These are phyloP conservation scores for Himalopsyche japonica DNA, from an alignment of 2,888 invertebrate species.

Conservation along the genomic window DNA sequence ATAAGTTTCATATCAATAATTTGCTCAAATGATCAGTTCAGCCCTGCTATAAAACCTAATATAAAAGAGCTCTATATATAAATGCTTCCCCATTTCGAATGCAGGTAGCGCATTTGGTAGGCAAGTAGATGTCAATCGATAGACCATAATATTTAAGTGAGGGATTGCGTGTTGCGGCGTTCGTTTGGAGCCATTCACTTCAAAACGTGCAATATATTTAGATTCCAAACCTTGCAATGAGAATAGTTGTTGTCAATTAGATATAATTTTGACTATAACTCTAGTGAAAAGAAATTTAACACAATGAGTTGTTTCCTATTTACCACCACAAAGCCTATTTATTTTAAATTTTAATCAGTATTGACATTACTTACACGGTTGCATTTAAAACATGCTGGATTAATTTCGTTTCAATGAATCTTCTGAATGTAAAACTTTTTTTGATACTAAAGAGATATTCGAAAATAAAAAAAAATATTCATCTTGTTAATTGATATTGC, in stretches of 20 bases:
- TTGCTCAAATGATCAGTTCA: not conserved
- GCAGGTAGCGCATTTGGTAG: not conserved
- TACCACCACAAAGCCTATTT: too few species aligned
- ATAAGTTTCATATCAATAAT: too few species aligned
- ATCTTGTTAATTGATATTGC: too few species aligned
- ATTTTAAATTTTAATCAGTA: too few species aligned
- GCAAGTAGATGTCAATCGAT: constrained; percentile 18
- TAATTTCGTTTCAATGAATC: too few species aligned
- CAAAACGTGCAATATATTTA: not conserved
- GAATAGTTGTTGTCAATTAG: not conserved
- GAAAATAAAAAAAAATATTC: too few species aligned
- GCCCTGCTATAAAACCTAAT: not conserved
- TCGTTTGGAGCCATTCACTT: not conserved
- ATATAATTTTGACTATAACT: not conserved
- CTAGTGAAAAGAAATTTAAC: too few species aligned
- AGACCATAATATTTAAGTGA: constrained; percentile 22
- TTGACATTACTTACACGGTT: too few species aligned
- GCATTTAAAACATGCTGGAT: too few species aligned
- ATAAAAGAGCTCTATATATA: not conserved
- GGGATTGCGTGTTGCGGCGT: constrained; percentile 1
- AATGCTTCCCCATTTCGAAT: not conserved
- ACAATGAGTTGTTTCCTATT: too few species aligned
- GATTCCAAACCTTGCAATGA: not conserved
- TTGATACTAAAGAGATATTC: too few species aligned
- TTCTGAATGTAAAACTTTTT: too few species aligned